These are phyloP conservation scores for Mus minutoides DNA, from an alignment of 2,797 vertebrate species.

Conservation along the genomic window DNA sequence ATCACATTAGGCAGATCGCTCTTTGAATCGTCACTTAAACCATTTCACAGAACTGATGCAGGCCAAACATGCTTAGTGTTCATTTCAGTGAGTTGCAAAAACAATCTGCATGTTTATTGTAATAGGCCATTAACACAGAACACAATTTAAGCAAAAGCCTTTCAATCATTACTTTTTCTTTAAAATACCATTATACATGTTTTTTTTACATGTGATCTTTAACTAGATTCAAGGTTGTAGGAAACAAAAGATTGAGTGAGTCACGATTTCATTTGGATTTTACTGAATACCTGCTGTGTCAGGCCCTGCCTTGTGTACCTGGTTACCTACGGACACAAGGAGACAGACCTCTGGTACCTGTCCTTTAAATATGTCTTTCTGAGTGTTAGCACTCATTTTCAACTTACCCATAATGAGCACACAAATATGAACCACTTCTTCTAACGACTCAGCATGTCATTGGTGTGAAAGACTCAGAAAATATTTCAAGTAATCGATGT, in stretches of 20 bases:
- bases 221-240: constrained; percentile 75
- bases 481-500: constrained; percentile 88
- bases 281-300: neutral
- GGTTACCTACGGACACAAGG: neutral
- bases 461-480: constrained; percentile 85
- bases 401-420: constrained; percentile 78
- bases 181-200: constrained; percentile 77
- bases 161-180: constrained; percentile 80
- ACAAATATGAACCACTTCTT: constrained; percentile 78
- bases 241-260: constrained; percentile 60
- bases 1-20: constrained; percentile 69
- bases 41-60: constrained; percentile 72
- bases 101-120: constrained; percentile 79
- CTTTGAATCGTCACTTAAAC: constrained; percentile 81
- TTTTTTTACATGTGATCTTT: constrained; percentile 67
- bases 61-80: constrained; percentile 81
- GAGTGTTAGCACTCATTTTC: constrained; percentile 74
- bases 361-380: constrained; percentile 72
- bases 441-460: constrained; percentile 82
- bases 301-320: neutral
- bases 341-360: neutral
- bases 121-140: constrained; percentile 84
- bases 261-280: constrained; percentile 13
- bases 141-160: constrained; percentile 78
- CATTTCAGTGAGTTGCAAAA: constrained; percentile 77